Evolutionary conservation across 2,797 vertebrate species (phyloP), one percentile per base, ranked within the genome.

Genomic region (Propithecus perrieri): DNA sequence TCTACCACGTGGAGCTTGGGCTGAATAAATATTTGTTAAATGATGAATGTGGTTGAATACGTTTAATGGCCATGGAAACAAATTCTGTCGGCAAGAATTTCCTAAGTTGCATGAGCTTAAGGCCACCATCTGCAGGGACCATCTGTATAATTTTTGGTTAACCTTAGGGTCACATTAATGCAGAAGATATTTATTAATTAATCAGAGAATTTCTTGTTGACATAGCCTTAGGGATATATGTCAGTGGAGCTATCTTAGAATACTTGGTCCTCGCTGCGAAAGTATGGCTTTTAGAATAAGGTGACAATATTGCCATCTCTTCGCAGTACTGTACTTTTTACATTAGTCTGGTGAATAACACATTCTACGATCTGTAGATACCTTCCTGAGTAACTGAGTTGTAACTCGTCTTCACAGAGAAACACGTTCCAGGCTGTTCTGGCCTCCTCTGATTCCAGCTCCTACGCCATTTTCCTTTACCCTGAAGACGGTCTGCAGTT

Each of bases 381-480:
- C 80, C 95, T 95, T 95, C 28, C 0, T 0, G n/a, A 97, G 30
- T 97, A 95, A 98, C 85, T 96, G 46, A 50, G 59, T 96, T 71
- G 94, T 96, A 59, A 26, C 43, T 96, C 87, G 61, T 97, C 72
- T 91, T 75, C 89, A 90, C 99, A 99, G 99, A 99, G 99, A 98
- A 99, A 99, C 98, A 99, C 99, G 6, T 99, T 99, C 98, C 99
- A 99, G 98, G 98, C 99, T 97, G 99, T 99, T 84, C 96, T 99
- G 95, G 99, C 99, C 2, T 99, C 99, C 87, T 98, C 99, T 65
- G 98, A 99, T 24, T 98, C 98, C 10, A 97, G 98, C 94, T 99
- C 99, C 28, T 99, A 99, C n/a, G 99, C 99, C 55, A 98, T 99
- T 95, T 98, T 99, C 97, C 99, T 99, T 55, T 99, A 99, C 89